Evolutionary conservation across 2,888 invertebrate genomes (phyloP), one percentile per base, ranked within the genome.

Genomic region (Pristionchus mayeri): DNA sequence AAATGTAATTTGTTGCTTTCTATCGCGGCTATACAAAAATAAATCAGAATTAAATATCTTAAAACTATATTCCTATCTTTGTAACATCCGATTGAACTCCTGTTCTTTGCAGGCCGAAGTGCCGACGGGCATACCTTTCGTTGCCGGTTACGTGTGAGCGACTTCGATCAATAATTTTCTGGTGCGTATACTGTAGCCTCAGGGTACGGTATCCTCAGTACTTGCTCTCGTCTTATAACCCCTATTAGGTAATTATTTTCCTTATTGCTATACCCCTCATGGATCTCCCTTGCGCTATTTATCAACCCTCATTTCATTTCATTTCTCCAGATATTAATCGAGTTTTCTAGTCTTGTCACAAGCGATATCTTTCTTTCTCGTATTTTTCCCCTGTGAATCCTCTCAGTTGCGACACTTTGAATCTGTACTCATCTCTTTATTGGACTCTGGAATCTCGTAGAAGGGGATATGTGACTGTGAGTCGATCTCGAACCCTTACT

Each of bases 41-140:
- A n/a, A n/a, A n/a, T 18, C 57, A 13, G 27, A 57, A 27, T 57
- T 57, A 57, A 4, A 57, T 24, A 57, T 57, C n/a, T n/a, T n/a
- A n/a, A n/a, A n/a, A n/a, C n/a, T n/a, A n/a, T n/a, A n/a, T n/a
- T n/a, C 7, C 30, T 60, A 63, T 30, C 63, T 63, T 63, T 63
- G 16, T 34, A 13, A 18, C 30, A n/a, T 24, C 24, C 11, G 6
- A 6, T 57, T 57, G 16, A 34, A 34, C 4, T 16, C 7, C 6
- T 37, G 3, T 7, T 67, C 13, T 13, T 44, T 44, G 21, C 40
- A 71, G 71, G 21, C 48, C 27, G 76, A 78, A 50, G 76, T 78
- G 11, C 76, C 76, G 18, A 50, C 50, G 0, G 80, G 80, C 3
- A 57, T 80, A 37, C 80, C 80, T 3, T 80, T 80, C 80, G 80